These are phyloP conservation scores for Xenentodon cancila DNA, from an alignment of 2,797 vertebrate genomes.

Conservation along the genomic window DNA sequence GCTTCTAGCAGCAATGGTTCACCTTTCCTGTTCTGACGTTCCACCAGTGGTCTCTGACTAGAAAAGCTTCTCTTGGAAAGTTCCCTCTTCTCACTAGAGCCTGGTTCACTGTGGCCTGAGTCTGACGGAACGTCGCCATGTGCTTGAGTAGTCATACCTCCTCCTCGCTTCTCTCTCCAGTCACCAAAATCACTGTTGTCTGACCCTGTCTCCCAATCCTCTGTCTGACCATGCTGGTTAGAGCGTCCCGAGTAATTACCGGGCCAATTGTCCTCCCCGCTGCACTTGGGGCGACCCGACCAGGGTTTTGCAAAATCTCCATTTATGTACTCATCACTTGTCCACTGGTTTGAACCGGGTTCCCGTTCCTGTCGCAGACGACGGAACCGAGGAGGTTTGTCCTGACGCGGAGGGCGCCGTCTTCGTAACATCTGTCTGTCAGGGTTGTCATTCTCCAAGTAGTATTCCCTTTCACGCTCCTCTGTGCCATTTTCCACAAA, in stretches of 20 bases:
- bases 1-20: slow-evolving; percentile 86
- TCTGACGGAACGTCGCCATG: slow-evolving; percentile 81
- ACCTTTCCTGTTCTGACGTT: slow-evolving; percentile 93
- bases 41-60: slow-evolving; percentile 93
- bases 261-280: slow-evolving; percentile 80
- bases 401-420: slow-evolving; percentile 93
- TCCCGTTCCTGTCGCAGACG: slow-evolving; percentile 93
- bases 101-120: slow-evolving; percentile 73
- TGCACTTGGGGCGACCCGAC: slow-evolving; percentile 82
- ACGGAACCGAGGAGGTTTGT: slow-evolving; percentile 96
- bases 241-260: slow-evolving; percentile 70
- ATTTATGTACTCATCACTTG: slow-evolving; percentile 87
- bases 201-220: slow-evolving; percentile 97
- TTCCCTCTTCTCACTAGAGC: slow-evolving; percentile 91
- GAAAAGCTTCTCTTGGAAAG: slow-evolving; percentile 97
- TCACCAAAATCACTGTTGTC: slow-evolving; percentile 97
- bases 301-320: slow-evolving; percentile 87
- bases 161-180: slow-evolving; percentile 86
- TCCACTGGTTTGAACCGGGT: slow-evolving; percentile 86
- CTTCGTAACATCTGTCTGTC: slow-evolving; percentile 91
- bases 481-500: slow-evolving; percentile 87
- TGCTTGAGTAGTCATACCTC: slow-evolving; percentile 48
- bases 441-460: slow-evolving; percentile 84
- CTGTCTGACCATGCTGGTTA: slow-evolving; percentile 83
- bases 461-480: slow-evolving; percentile 88